phyloP scores from a whole-genome alignment of 2,113 vertebrate species.

The Cryptomyrus ogoouensis region DNA sequence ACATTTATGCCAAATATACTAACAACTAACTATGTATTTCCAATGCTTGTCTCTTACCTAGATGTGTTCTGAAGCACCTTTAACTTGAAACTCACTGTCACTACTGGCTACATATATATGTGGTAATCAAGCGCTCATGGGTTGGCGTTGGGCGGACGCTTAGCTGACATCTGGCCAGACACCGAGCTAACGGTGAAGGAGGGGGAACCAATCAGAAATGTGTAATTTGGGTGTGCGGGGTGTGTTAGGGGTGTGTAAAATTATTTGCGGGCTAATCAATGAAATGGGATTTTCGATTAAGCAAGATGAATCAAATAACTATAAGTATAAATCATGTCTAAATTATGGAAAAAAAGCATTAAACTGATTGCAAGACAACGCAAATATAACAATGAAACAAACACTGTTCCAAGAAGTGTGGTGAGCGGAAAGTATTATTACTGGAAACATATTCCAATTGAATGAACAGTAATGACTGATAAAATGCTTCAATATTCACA shows the following conservation, averaged over 20 bases:
- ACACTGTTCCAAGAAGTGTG: neutral
- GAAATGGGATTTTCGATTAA: neutral
- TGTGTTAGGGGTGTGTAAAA: neutral
- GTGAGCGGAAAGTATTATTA: neutral
- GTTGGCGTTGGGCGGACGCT: neutral
- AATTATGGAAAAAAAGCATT: neutral
- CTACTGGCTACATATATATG: neutral
- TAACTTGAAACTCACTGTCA: conserved; percentile 1
- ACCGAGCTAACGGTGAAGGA: neutral
- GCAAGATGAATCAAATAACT: neutral
- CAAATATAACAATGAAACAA: neutral
- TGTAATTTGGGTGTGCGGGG: neutral
- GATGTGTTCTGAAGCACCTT: neutral
- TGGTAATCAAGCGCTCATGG: neutral
- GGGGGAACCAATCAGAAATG: neutral
- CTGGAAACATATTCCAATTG: neutral
- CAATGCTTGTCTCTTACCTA: neutral
- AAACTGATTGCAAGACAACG: neutral
- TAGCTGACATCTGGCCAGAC: neutral
- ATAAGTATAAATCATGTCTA: neutral
- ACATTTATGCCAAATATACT: neutral
- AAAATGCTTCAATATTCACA: neutral
- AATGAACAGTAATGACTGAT: neutral
- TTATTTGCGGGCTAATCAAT: neutral
- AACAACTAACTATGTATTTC: neutral